A percentile compares a stretch with the other conserved stretches of the same genome.
These are phyloP conservation scores for Melangyna quadrimaculata DNA, from an alignment of 2,888 invertebrate genomes.

Conservation along the genomic window DNA sequence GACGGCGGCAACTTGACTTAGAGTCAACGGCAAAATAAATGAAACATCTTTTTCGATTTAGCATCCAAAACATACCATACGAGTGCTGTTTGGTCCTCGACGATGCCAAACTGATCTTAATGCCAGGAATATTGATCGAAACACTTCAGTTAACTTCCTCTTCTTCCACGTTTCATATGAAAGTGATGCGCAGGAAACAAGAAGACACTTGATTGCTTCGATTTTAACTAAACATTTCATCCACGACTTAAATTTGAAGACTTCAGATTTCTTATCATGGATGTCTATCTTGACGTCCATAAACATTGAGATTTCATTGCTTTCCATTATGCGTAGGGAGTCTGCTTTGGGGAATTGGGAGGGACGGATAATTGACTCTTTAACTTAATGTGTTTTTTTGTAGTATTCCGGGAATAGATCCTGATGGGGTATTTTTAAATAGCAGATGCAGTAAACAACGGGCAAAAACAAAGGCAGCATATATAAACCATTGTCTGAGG, in stretches of 20 bases:
- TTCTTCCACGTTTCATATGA: conserved; percentile 74
- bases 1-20: conserved; percentile 77
- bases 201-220: conserved; percentile 81
- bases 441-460: too few species aligned
- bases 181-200: conserved; percentile 79
- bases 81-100: conserved; percentile 80
- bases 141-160: conserved; percentile 75
- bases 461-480: too few species aligned
- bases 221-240: conserved; percentile 80
- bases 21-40: conserved; percentile 80
- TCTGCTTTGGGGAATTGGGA: background rate
- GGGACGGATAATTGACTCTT: background rate
- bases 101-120: conserved; percentile 78
- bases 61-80: conserved; percentile 81
- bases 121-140: conserved; percentile 80
- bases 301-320: conserved; percentile 79
- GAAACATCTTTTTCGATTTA: conserved; percentile 80
- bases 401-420: background rate
- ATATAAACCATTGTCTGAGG: too few species aligned
- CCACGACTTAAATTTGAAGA: conserved; percentile 79
- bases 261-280: conserved; percentile 78
- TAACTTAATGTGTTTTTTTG: background rate
- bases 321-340: conserved; percentile 76
- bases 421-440: background rate
- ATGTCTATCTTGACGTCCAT: conserved; percentile 81